phyloP scores from a whole-genome alignment of 2,113 vertebrate species.

The Anser cygnoides region DNA sequence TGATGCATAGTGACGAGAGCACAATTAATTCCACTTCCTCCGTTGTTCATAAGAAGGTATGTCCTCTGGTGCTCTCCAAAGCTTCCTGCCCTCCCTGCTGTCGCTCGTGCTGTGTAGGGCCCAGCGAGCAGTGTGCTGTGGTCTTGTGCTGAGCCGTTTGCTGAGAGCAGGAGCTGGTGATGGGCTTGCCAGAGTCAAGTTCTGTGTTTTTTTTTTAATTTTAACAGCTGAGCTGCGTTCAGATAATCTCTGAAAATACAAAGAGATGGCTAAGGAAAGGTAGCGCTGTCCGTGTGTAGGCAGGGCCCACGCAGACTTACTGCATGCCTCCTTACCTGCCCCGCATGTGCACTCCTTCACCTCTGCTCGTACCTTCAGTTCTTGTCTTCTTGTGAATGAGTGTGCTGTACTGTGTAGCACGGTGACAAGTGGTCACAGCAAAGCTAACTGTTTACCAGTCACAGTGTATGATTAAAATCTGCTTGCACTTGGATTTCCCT shows the following conservation, averaged over 20 bases:
- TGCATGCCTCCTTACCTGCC: neutral
- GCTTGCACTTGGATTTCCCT: slow-evolving; percentile 19
- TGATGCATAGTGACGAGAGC: slow-evolving; percentile 88
- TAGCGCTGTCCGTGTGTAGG: neutral
- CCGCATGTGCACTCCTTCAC: slow-evolving; percentile 15
- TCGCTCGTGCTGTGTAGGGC: neutral
- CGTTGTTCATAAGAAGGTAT: slow-evolving; percentile 88
- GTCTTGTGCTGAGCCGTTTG: neutral
- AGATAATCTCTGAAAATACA: neutral
- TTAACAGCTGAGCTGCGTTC: neutral
- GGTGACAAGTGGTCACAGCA: neutral
- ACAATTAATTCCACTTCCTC: slow-evolving; percentile 84
- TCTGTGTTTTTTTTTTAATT: neutral
- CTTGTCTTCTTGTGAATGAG: neutral
- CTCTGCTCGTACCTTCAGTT: neutral
- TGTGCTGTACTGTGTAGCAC: neutral
- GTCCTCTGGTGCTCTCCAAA: slow-evolving; percentile 32
- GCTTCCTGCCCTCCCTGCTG: neutral
- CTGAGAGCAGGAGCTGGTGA: slow-evolving; percentile 25
- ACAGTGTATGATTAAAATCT: slow-evolving; percentile 1
- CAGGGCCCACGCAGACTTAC: neutral
- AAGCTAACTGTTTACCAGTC: slow-evolving; percentile 21
- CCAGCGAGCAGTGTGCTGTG: neutral
- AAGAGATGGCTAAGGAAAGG: neutral
- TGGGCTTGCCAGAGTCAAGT: neutral